phyloP scores from a whole-genome alignment of 2,888 invertebrate genomes.

The Gastracanthus pulcherrimus region DNA sequence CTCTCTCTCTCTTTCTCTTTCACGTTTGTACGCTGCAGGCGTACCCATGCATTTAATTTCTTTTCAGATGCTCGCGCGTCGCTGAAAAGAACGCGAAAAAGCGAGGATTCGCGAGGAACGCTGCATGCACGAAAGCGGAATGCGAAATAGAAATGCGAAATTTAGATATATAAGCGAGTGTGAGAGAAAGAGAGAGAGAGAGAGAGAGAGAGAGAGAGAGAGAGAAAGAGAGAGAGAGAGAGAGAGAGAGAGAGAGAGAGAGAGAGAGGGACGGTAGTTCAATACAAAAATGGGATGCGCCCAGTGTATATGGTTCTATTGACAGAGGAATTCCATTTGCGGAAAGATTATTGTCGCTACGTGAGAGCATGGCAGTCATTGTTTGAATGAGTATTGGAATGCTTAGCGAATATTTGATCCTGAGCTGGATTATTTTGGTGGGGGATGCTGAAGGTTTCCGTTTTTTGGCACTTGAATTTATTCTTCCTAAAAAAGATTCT shows the following conservation, averaged over 20 bases:
- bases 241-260: background rate
- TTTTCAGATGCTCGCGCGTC: conserved; percentile 13
- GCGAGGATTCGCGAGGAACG: too few species aligned
- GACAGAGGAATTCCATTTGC: conserved; percentile 32
- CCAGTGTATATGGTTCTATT: conserved; percentile 1
- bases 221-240: background rate
- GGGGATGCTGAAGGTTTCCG: too few species aligned
- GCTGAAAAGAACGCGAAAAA: too few species aligned
- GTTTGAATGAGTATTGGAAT: conserved; percentile 1
- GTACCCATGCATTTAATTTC: conserved; percentile 43
- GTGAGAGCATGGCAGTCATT: background rate
- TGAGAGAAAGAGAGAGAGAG: too few species aligned
- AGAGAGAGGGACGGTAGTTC: background rate
- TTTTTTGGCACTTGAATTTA: too few species aligned
- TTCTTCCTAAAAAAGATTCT: too few species aligned
- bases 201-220: background rate
- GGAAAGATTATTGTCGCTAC: conserved; percentile 23
- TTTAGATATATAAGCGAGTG: background rate
- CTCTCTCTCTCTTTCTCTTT: too few species aligned
- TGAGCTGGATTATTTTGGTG: too few species aligned
- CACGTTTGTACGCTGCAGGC: too few species aligned
- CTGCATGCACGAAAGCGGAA: background rate
- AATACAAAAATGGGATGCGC: background rate
- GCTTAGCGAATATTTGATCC: background rate
- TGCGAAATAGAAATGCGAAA: conserved; percentile 37